Conservation (phyloP, 2,797 vertebrate genomes). For the Danionella dracula region DNA sequence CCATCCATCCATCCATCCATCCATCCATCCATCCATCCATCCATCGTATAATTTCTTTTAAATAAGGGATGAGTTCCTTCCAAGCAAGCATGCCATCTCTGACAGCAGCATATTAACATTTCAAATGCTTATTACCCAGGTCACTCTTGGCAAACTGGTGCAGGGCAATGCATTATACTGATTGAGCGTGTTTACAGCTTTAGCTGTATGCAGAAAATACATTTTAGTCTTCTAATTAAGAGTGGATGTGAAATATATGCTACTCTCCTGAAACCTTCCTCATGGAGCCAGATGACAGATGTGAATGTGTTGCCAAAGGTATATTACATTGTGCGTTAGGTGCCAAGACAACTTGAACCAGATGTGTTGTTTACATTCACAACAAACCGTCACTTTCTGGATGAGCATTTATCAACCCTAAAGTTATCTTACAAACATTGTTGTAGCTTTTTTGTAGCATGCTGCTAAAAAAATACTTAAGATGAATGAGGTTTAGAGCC, state of each 20-base stretch:
- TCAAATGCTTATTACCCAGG: slow-evolving; percentile 65
- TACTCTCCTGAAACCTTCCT: slow-evolving; percentile 34
- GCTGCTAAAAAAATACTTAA: slow-evolving; percentile 14
- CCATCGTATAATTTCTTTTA: slow-evolving; percentile 62
- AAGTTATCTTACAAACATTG: slow-evolving; percentile 14
- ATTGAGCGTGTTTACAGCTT: slow-evolving; percentile 41
- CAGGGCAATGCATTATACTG: slow-evolving; percentile 47
- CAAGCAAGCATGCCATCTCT: slow-evolving; percentile 55
- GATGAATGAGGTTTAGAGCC: slow-evolving; percentile 16
- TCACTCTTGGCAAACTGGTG: slow-evolving; percentile 53
- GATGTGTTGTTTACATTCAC: slow-evolving; percentile 43
- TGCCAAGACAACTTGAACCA: slow-evolving; percentile 37
- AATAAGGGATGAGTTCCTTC: slow-evolving; percentile 51
- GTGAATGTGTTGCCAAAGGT: slow-evolving; percentile 33
- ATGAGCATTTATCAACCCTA: slow-evolving; percentile 9
- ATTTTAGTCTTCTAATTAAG: slow-evolving; percentile 59
- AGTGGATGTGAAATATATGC: slow-evolving; percentile 47
- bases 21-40: too few species aligned
- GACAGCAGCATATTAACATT: slow-evolving; percentile 55
- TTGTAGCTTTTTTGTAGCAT: background rate
- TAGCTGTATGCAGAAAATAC: slow-evolving; percentile 49
- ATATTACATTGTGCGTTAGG: slow-evolving; percentile 29
- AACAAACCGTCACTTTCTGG: slow-evolving; percentile 18
- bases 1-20: too few species aligned
- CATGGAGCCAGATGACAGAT: slow-evolving; percentile 28